A percentile compares a stretch with the other conserved stretches of the same genome.
phyloP scores from a whole-genome alignment of 2,797 vertebrate species.

The Lycodopsis pacificus region DNA sequence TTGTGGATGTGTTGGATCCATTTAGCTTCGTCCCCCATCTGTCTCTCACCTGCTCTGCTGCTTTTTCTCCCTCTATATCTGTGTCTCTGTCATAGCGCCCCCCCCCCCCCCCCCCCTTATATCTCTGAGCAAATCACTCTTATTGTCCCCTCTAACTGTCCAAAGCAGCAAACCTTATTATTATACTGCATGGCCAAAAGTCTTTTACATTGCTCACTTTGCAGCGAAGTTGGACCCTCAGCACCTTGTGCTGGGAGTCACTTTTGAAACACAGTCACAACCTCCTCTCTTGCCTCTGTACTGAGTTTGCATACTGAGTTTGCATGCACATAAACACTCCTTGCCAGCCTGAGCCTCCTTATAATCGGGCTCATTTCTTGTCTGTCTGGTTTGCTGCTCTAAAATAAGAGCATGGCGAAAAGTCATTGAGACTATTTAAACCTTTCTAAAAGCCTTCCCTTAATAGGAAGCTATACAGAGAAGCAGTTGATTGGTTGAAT shows the following conservation, averaged over 20 bases:
- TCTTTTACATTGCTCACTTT: slow-evolving; percentile 60
- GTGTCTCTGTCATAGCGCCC: slow-evolving; percentile 18
- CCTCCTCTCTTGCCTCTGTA: slow-evolving; percentile 30
- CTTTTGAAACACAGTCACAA: slow-evolving; percentile 35
- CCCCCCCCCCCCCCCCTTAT: not conserved
- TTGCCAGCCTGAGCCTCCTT: slow-evolving; percentile 15
- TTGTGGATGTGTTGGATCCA: slow-evolving; percentile 52
- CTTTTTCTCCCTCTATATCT: slow-evolving; percentile 28
- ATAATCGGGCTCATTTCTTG: slow-evolving; percentile 32
- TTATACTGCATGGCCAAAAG: slow-evolving; percentile 50
- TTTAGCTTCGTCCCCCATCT: slow-evolving; percentile 60
- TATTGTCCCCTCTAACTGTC: slow-evolving; percentile 50
- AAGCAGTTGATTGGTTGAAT: slow-evolving; percentile 5
- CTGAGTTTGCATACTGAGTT: slow-evolving; percentile 46
- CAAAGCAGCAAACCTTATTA: slow-evolving; percentile 56
- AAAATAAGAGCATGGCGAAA: slow-evolving; percentile 27
- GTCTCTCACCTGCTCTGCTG: slow-evolving; percentile 31
- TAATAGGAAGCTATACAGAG: not conserved
- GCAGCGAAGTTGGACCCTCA: slow-evolving; percentile 43
- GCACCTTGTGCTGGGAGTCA: slow-evolving; percentile 40
- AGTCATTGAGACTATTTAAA: not conserved
- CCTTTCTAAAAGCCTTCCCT: not conserved
- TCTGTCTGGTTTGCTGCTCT: slow-evolving; percentile 30
- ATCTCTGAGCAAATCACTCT: slow-evolving; percentile 43
- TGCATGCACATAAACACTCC: slow-evolving; percentile 10